Evolutionary conservation across 2,888 invertebrate species (phyloP), one percentile per base, ranked within the genome.

Genomic region (Lasioglossum lativentre): DNA sequence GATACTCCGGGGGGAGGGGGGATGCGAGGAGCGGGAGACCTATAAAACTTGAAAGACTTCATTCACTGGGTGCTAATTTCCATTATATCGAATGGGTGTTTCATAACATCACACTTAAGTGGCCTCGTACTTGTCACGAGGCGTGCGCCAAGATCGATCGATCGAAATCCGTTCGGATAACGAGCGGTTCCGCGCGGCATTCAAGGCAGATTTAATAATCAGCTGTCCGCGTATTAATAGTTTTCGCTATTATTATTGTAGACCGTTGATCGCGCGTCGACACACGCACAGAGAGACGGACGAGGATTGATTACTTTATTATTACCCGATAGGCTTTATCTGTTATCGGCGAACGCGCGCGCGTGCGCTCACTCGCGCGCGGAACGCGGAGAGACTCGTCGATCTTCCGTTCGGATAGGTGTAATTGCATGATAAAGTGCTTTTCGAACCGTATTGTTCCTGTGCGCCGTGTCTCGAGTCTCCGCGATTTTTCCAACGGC

Each of bases 401-500:
- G 70, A 70, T 70, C 42, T 34, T 42, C n/a, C 19, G 5, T 16
- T n/a, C 6, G 27, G 75, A 75, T 75, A 40, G 40, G n/a, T 40
- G 74, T 75, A 42, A 80, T 80, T 34, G 68, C 40, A 56, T 14
- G 76, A 80, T 47, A 52, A 56, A 76, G 40, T 34, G 30, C 2
- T 75, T 75, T 23, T 4, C 45, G 38, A 63, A 47, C 75, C 10
- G 40, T 80, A 75, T 66, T 75, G 66, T 77, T 16, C n/a, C n/a
- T 34, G 23, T 4, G 19, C 23, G 3, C 27, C 78, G 56, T 16
- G 12, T 16, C 42, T 38, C 56, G 8, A 68, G 42, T 34, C 16
- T 10, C 34, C 19, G 12, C 73, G 78, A 82, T 78, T 78, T 85
- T 78, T 82, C 73, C n/a, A 40, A 47, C 47, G 70, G 8, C 71